phyloP scores from a whole-genome alignment of 1,140 invertebrate genomes.

The Drosophila quadrilineata region DNA sequence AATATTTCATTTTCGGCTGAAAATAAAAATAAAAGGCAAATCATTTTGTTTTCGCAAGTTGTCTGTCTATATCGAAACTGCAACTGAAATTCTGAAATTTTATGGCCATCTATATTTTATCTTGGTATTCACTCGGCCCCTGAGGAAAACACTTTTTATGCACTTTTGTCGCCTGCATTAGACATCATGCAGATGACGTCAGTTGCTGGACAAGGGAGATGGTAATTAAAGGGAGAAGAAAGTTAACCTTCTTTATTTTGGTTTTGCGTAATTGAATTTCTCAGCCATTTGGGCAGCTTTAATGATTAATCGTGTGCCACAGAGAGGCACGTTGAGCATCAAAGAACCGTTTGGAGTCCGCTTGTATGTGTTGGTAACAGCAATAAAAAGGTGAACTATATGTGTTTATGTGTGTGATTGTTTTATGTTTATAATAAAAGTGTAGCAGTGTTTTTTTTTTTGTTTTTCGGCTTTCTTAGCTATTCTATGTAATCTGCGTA shows the following conservation, averaged over 20 bases:
- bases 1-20: conserved; percentile 67
- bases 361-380: conserved; percentile 38
- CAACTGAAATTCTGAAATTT: conserved; percentile 38
- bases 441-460: conserved; percentile 28
- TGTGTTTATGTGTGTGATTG: too few relatives aligned
- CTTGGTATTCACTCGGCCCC: conserved; percentile 30
- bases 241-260: conserved; percentile 16
- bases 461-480: conserved; percentile 43
- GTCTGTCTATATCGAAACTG: conserved; percentile 59
- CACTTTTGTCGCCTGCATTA: conserved; percentile 2
- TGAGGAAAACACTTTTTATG: conserved; percentile 6
- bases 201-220: conserved; percentile 6
- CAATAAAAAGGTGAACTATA: conserved; percentile 54
- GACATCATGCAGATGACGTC: conserved; percentile 17
- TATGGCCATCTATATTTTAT: conserved; percentile 6
- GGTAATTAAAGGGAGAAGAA: background rate
- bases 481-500: conserved; percentile 66
- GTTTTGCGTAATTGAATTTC: conserved; percentile 41
- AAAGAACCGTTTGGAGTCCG: conserved; percentile 11
- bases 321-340: conserved; percentile 52
- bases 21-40: conserved; percentile 29
- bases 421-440: conserved; percentile 61
- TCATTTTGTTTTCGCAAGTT: background rate
- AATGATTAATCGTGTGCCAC: conserved; percentile 36
- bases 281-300: conserved; percentile 39